Conservation (phyloP, 2,113 vertebrate genomes). For the Myotis brandtii region DNA sequence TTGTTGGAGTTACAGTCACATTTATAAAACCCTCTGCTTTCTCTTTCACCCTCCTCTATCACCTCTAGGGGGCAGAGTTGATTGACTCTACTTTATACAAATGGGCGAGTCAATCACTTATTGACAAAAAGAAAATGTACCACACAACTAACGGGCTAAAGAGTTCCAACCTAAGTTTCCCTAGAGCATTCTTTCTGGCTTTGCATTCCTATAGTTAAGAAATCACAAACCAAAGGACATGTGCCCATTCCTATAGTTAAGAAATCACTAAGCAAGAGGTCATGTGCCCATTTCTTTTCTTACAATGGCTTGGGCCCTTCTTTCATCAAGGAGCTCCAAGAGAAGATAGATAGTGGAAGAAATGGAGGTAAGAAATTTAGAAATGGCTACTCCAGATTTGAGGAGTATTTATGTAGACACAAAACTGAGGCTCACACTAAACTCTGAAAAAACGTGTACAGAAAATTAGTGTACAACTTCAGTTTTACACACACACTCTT, state of each 20-base stretch:
- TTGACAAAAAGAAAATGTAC: neutral
- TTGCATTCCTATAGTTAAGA: constrained; percentile 24
- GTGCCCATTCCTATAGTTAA: neutral
- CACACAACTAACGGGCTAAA: constrained; percentile 17
- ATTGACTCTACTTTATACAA: neutral
- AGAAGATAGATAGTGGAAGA: neutral
- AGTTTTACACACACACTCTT: constrained; percentile 5
- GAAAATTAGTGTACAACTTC: constrained; percentile 7
- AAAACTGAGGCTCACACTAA: neutral
- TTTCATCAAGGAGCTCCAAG: constrained; percentile 32
- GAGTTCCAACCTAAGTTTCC: constrained; percentile 19
- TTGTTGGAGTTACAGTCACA: neutral
- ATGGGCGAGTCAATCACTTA: neutral
- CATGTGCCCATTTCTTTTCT: neutral
- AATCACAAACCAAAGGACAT: constrained; percentile 34
- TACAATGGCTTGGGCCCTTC: neutral
- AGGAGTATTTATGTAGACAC: neutral
- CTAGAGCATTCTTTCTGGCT: neutral
- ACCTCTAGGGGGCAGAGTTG: constrained; percentile 53
- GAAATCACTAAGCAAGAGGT: constrained; percentile 39
- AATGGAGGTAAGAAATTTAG: neutral
- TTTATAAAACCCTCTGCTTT: neutral
- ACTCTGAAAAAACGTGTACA: neutral
- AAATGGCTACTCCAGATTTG: neutral
- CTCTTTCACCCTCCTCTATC: neutral